phyloP scores from a whole-genome alignment of 2,888 invertebrate species.

The Amaurobius ferox region DNA sequence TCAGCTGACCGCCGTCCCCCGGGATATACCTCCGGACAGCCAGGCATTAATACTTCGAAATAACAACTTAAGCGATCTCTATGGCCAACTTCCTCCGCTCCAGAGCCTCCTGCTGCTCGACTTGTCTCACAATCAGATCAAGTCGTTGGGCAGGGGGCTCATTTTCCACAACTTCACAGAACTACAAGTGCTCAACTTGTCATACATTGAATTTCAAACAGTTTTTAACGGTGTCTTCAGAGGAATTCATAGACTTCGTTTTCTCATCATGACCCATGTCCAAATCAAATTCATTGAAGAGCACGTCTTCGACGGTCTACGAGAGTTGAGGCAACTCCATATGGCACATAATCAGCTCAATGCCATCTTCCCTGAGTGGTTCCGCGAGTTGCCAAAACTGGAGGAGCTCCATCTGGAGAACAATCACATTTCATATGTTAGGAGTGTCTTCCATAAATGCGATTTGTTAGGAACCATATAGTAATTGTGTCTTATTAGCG shows the following conservation, averaged over 20 bases:
- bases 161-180: slow-evolving; percentile 77
- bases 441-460: no score
- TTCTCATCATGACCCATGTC: slow-evolving; percentile 77
- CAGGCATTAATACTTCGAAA: slow-evolving; percentile 76
- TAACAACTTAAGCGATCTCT: slow-evolving; percentile 76
- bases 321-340: slow-evolving; percentile 76
- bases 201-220: slow-evolving; percentile 77
- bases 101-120: slow-evolving; percentile 77
- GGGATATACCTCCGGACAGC: slow-evolving; percentile 76
- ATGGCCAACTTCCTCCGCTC: slow-evolving; percentile 75
- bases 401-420: slow-evolving; percentile 76
- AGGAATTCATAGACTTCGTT: slow-evolving; percentile 76
- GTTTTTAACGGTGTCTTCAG: slow-evolving; percentile 77
- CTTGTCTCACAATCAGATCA: slow-evolving; percentile 77
- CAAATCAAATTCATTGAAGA: slow-evolving; percentile 77
- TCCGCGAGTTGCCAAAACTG: slow-evolving; percentile 77
- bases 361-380: slow-evolving; percentile 77
- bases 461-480: no score
- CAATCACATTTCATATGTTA: slow-evolving; percentile 76
- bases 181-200: slow-evolving; percentile 77
- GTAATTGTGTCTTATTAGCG: no score
- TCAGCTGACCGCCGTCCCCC: slow-evolving; percentile 76
- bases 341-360: slow-evolving; percentile 77
- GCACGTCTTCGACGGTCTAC: slow-evolving; percentile 77
- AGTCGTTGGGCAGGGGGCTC: slow-evolving; percentile 76